Evolutionary conservation across 30 jellyfish, hydroid and myxozoan genomes (phyloP).

Genomic region (Mastigias papua): DNA sequence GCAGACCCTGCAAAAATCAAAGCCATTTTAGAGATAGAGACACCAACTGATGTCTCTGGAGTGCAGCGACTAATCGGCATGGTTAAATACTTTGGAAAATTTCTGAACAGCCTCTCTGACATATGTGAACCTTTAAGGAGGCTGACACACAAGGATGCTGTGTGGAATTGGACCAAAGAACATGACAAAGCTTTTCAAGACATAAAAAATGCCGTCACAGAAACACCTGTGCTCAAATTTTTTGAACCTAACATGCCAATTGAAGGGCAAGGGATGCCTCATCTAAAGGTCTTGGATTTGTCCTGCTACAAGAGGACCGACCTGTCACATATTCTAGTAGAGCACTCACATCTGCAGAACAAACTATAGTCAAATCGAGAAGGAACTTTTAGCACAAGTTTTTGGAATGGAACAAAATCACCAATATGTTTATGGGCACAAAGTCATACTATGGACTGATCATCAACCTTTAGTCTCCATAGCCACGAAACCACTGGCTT

Average conservation of each 20-base stretch:
- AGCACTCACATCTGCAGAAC: conserved; percentile 20
- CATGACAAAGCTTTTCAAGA: conserved; percentile 30
- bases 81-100: conserved; percentile 31
- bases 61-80: conserved; percentile 44
- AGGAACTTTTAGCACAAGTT: too few relatives aligned
- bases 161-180: conserved; percentile 26
- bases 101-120: conserved; percentile 30
- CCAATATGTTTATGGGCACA: too few relatives aligned
- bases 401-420: too few relatives aligned
- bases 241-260: not conserved
- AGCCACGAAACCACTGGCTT: too few relatives aligned
- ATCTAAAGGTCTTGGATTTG: conserved; percentile 22
- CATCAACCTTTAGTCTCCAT: too few relatives aligned
- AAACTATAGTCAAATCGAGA: too few relatives aligned
- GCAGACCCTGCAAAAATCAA: conserved; percentile 36
- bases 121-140: conserved; percentile 24
- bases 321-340: conserved; percentile 36
- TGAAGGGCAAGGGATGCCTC: conserved; percentile 21
- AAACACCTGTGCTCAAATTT: conserved; percentile 13
- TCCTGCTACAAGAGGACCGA: conserved; percentile 43
- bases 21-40: conserved; percentile 41
- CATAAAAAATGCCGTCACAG: not conserved
- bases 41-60: conserved; percentile 19
- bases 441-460: too few relatives aligned
- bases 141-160: conserved; percentile 15